These are phyloP conservation scores for Capromys pilorides DNA, from an alignment of 2,797 vertebrate species.

Conservation along the genomic window DNA sequence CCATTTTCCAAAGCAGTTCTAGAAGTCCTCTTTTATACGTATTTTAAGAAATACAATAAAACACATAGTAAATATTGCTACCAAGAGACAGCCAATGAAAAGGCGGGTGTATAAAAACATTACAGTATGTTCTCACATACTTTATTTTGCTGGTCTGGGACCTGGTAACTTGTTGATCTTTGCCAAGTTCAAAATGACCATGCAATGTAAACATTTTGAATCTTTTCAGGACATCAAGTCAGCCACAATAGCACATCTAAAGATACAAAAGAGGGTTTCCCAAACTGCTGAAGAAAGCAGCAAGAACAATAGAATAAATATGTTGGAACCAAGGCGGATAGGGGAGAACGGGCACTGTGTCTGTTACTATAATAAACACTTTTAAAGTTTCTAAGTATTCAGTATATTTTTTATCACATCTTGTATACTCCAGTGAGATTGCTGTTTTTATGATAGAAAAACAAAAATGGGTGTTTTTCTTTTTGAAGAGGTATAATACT, in stretches of 20 bases:
- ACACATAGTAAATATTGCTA: background rate
- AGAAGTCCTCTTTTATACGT: background rate
- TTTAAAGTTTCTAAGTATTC: background rate
- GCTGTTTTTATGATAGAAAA: background rate
- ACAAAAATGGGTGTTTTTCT: background rate
- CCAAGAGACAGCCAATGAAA: background rate
- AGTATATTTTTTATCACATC: background rate
- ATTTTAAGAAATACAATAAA: background rate
- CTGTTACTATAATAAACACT: background rate
- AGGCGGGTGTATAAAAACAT: background rate
- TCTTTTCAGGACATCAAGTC: background rate
- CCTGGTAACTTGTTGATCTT: background rate
- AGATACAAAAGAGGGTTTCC: background rate
- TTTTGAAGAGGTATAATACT: background rate
- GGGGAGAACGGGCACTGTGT: background rate
- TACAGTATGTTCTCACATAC: background rate
- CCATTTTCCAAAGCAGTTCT: background rate
- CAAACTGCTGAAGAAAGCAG: background rate
- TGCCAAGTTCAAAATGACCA: background rate
- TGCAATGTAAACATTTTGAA: background rate
- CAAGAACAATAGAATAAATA: background rate
- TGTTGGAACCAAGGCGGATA: background rate
- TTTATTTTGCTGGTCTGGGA: background rate
- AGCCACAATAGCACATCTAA: background rate
- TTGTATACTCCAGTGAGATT: background rate